Base-by-base conservation (phyloP, 2,888 invertebrate species). In the Trissonchulus latispiculum region DNA sequence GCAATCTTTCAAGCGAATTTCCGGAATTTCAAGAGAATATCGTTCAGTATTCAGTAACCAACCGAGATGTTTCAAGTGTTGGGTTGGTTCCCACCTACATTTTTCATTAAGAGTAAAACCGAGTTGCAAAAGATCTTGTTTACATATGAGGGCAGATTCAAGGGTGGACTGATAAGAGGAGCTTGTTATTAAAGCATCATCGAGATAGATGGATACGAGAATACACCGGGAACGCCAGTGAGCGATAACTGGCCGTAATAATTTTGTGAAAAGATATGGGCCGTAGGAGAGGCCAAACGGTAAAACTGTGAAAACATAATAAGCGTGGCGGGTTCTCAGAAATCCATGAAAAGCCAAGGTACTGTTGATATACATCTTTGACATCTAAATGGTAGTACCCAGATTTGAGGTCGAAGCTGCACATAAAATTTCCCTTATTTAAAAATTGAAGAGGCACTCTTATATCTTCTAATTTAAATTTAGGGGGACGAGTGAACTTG, bases 321-420 rank as follows among this genome's bases (percentile, higher is more conserved):
- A n/a, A n/a, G n/a, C n/a, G n/a, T n/a, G n/a, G 59, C 18, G 59
- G 18, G 18, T n/a, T n/a, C n/a, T 59, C 18, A 59, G n/a, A 59
- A 59, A 59, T 59, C 59, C 59, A 59, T 23, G 59, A 59, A 59
- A 59, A 59, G n/a, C 59, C 59, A n/a, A 59, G 59, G n/a, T 59
- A 59, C 59, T 59, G 18, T 18, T n/a, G 18, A 59, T 23, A 59
- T n/a, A 23, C 18, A 23, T 18, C 18, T 23, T 59, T 59, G 59
- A 59, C 59, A 59, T 59, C 59, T 59, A 59, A 18, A n/a, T n/a
- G n/a, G n/a, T n/a, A n/a, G n/a, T n/a, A n/a, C n/a, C n/a, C n/a
- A n/a, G n/a, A n/a, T n/a, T n/a, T 59, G 59, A 59, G 18, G 59
- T 59, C 59, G n/a, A 59, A 59, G n/a, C 59, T 59, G 59, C 18